These are phyloP conservation scores for Melanitta fusca DNA, from an alignment of 2,797 vertebrate species.

Conservation along the genomic window DNA sequence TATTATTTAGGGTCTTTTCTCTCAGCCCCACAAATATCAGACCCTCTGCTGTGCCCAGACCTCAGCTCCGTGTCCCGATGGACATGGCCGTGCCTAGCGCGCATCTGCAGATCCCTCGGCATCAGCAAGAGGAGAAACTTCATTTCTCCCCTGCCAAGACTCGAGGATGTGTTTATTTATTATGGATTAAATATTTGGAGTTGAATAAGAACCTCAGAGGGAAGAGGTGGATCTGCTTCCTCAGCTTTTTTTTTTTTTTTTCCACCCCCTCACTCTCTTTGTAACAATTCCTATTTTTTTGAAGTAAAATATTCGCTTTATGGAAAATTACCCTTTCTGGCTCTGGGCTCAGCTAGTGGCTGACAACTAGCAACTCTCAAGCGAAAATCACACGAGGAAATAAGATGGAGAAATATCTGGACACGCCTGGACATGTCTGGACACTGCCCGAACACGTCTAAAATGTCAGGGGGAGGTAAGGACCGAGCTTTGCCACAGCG, in stretches of 20 bases:
- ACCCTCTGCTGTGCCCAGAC: neutral
- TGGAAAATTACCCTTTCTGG: constrained; percentile 11
- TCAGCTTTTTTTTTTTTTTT: neutral
- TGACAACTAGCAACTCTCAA: neutral
- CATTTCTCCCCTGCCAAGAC: constrained; percentile 4
- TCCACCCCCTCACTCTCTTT: neutral
- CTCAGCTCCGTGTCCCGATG: neutral
- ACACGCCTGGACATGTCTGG: neutral
- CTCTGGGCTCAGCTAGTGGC: neutral
- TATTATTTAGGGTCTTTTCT: neutral
- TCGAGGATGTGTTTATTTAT: constrained; percentile 15
- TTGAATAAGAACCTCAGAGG: constrained; percentile 44
- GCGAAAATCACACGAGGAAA: constrained; percentile 11
- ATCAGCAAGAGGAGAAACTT: neutral
- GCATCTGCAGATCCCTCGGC: neutral
- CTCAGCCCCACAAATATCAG: neutral
- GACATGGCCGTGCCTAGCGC: neutral
- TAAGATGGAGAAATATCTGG: constrained; percentile 31
- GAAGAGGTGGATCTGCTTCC: constrained; percentile 32
- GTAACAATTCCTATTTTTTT: neutral
- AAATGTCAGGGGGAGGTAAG: neutral
- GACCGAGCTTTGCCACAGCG: neutral
- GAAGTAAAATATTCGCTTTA: neutral
- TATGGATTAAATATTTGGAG: constrained; percentile 45
- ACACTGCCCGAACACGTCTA: neutral